Percentiles rank a stretch among this genome's conserved stretches.
Conservation (phyloP, 2,888 invertebrate genomes). For the Nowickia ferox region DNA sequence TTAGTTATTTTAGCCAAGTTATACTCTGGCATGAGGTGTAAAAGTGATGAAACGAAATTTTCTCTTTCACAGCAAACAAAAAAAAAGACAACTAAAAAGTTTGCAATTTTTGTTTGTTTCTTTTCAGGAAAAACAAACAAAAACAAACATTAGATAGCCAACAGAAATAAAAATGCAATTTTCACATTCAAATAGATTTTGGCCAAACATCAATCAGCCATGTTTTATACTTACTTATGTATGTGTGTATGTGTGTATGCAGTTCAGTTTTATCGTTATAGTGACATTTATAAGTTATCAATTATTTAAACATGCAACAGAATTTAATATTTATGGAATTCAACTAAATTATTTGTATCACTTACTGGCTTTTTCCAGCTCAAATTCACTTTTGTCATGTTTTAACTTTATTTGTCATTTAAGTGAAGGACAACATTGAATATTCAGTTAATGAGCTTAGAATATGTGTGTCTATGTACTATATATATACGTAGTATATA, state of each 20-base stretch:
- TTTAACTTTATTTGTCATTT: conserved; percentile 29
- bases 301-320: conserved; percentile 38
- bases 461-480: too few species aligned
- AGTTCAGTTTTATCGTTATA: conserved; percentile 7
- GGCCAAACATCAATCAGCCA: conserved; percentile 18
- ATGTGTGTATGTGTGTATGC: too few species aligned
- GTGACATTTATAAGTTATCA: conserved; percentile 32
- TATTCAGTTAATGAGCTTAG: neutral
- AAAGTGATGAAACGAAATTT: conserved; percentile 32
- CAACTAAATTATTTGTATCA: neutral
- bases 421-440: conserved; percentile 5
- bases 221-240: neutral
- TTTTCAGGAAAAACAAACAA: neutral
- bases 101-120: conserved; percentile 12
- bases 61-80: neutral
- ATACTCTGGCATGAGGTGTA: conserved; percentile 35
- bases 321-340: conserved; percentile 21
- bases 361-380: neutral
- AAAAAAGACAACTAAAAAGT: conserved; percentile 45
- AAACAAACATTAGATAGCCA: neutral
- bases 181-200: conserved; percentile 31
- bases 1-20: neutral
- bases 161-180: conserved; percentile 20
- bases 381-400: conserved; percentile 14
- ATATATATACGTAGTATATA: too few species aligned